phyloP scores from a whole-genome alignment of 53 echinoderm and acorn worm genomes.

The Astropecten irregularis region DNA sequence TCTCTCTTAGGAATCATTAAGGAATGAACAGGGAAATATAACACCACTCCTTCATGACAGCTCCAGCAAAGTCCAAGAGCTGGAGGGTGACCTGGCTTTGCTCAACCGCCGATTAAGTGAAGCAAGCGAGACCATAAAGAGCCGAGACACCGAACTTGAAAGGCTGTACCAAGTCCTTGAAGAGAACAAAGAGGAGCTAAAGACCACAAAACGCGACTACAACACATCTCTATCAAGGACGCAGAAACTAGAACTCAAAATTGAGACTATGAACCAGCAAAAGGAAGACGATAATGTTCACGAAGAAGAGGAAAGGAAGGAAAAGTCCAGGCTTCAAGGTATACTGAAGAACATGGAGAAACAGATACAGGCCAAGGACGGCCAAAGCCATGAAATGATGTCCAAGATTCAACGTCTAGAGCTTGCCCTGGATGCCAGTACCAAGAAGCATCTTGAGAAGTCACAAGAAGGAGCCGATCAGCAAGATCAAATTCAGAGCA shows the following conservation, averaged over 20 bases:
- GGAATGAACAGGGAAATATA: neutral
- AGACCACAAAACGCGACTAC: neutral
- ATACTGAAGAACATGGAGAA: neutral
- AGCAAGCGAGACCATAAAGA: slow-evolving; percentile 1
- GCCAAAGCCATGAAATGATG: neutral
- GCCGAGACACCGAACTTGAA: slow-evolving; percentile 13
- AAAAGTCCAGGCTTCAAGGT: slow-evolving; percentile 19
- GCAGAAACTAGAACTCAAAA: neutral
- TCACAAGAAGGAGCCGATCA: slow-evolving; percentile 15
- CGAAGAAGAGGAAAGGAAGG: neutral
- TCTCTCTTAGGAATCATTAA: slow-evolving; percentile 11
- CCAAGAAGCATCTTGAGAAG: neutral
- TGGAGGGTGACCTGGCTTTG: slow-evolving; percentile 8
- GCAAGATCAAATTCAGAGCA: neutral
- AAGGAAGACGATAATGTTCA: neutral
- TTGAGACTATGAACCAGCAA: neutral
- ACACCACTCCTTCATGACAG: neutral
- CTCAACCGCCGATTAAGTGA: neutral
- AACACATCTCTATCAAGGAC: neutral
- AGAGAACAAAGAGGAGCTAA: slow-evolving; percentile 8
- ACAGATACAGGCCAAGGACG: neutral
- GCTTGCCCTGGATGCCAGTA: neutral
- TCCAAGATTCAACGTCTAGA: slow-evolving; percentile 36
- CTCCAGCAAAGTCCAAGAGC: slow-evolving; percentile 8
- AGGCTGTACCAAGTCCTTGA: slow-evolving; percentile 30